Percentiles rank a stretch among this genome's conserved stretches.
Conservation (phyloP, 2,113 vertebrate species). For the Cebus imitator region DNA sequence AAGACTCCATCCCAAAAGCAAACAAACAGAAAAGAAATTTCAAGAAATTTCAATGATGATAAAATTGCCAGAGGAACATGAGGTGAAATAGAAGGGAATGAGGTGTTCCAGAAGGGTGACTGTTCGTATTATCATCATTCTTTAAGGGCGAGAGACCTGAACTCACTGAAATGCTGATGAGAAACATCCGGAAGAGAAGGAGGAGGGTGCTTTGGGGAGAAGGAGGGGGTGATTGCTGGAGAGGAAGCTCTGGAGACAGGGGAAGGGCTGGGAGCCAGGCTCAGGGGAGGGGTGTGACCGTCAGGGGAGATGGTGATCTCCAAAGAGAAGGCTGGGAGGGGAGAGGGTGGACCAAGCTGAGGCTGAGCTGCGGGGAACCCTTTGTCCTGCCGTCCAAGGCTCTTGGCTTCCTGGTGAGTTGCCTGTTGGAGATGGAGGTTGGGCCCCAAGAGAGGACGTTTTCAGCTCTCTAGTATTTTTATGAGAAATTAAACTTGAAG, state of each 20-base stretch:
- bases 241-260: not conserved
- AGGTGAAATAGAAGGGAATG: not conserved
- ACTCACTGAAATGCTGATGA: not conserved
- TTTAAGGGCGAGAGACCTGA: not conserved
- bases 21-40: too few relatives aligned
- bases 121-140: too few relatives aligned
- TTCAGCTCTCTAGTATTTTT: not conserved
- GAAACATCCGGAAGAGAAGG: not conserved
- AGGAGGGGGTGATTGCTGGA: not conserved
- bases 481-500: constrained; percentile 44
- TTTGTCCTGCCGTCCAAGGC: not conserved
- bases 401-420: not conserved
- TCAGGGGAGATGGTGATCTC: not conserved
- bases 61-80: accelerated
- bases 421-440: not conserved
- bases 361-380: not conserved
- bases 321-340: accelerated
- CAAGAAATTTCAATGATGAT: not conserved
- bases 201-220: not conserved
- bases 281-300: not conserved
- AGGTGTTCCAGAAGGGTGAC: accelerated
- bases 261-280: not conserved
- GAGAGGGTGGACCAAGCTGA: not conserved
- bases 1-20: too few relatives aligned
- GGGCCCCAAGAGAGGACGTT: not conserved